Percentiles rank a stretch among this genome's conserved stretches.
These are phyloP conservation scores for Lepus townsendii DNA, from an alignment of 2,797 vertebrate genomes.

Conservation along the genomic window DNA sequence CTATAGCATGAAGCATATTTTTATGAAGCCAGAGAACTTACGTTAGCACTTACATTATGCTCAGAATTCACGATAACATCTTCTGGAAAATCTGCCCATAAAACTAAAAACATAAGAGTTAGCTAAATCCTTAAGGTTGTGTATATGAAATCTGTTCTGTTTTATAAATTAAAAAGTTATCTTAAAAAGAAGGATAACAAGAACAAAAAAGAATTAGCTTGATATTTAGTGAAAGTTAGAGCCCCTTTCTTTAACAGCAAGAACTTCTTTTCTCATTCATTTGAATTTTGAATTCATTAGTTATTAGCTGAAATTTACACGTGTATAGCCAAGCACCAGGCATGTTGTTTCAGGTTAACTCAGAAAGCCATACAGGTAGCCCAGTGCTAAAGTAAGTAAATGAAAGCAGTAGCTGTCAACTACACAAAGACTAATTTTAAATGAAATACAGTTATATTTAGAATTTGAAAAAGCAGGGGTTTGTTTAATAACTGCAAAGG, in stretches of 20 bases:
- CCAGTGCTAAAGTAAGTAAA: not conserved
- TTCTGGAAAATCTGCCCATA: not conserved
- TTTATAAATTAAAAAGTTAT: too few species aligned
- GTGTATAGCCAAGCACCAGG: not conserved
- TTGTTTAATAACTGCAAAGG: not conserved
- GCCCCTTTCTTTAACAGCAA: not conserved
- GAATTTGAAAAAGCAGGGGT: not conserved
- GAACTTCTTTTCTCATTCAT: not conserved
- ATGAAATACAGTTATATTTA: not conserved
- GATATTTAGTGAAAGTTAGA: not conserved
- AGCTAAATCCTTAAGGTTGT: not conserved
- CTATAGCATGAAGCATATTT: not conserved
- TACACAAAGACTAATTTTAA: not conserved
- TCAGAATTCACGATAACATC: slow-evolving; percentile 1
- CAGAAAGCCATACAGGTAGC: not conserved
- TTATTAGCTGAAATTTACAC: not conserved
- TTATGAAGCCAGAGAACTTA: slow-evolving; percentile 3
- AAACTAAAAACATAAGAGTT: not conserved
- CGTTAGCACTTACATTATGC: not conserved
- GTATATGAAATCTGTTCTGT: too few species aligned
- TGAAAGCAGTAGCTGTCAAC: not conserved
- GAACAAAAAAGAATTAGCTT: not conserved
- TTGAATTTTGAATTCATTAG: not conserved
- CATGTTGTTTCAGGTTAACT: not conserved
- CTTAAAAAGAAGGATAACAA: too few species aligned